Conservation (phyloP, 2,797 vertebrate species). For the Myotis findleyi region DNA sequence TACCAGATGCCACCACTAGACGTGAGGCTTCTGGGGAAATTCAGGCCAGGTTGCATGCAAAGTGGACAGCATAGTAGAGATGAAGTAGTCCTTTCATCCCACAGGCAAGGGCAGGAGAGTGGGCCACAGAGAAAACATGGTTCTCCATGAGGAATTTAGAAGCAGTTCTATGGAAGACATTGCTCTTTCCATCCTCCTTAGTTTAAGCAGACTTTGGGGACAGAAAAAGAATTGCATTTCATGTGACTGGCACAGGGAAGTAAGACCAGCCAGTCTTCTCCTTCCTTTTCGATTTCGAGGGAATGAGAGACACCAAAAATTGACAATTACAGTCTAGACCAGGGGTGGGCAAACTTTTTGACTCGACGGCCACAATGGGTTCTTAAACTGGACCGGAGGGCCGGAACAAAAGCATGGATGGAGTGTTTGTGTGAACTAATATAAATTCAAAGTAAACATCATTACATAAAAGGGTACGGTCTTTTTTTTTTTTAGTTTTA, state of each 20-base stretch:
- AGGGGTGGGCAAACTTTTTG: too few species aligned
- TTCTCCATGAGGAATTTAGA: background rate
- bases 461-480: too few species aligned
- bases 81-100: background rate
- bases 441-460: too few species aligned
- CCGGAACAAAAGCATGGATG: too few species aligned
- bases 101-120: background rate
- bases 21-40: background rate
- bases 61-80: background rate
- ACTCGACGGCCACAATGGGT: too few species aligned
- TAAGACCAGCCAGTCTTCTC: background rate
- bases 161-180: background rate
- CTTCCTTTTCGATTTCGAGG: background rate
- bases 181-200: background rate
- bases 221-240: conserved; percentile 1
- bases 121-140: background rate
- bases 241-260: background rate
- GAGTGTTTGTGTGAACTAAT: too few species aligned
- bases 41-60: background rate
- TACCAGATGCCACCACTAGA: background rate
- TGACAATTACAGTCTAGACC: background rate
- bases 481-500: too few species aligned
- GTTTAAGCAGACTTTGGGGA: background rate
- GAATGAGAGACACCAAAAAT: background rate
- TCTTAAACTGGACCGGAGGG: too few species aligned